These are phyloP conservation scores for Heliconius erato DNA, from an alignment of 2,888 invertebrate species.

Conservation along the genomic window DNA sequence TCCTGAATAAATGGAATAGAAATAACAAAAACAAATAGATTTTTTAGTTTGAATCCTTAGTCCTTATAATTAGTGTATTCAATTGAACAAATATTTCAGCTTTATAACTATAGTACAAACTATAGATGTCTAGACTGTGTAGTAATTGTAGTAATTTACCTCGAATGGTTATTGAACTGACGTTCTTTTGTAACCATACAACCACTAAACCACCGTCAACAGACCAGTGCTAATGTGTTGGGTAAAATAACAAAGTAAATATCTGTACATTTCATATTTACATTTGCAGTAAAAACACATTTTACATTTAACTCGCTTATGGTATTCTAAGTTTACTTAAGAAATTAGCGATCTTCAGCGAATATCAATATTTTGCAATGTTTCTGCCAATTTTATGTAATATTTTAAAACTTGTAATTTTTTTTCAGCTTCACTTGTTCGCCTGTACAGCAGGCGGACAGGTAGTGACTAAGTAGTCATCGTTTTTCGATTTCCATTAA, in stretches of 20 bases:
- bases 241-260: conserved; percentile 29
- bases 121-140: no score
- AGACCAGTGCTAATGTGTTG: conserved; percentile 13
- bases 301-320: conserved; percentile 20
- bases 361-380: conserved; percentile 14
- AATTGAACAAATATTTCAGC: no score
- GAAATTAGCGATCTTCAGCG: conserved; percentile 19
- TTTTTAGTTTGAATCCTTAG: no score
- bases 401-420: neutral
- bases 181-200: neutral
- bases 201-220: neutral
- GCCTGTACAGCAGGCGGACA: neutral
- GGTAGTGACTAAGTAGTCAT: no score
- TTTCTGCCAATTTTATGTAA: conserved; percentile 8
- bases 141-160: neutral
- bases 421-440: neutral
- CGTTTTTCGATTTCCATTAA: no score
- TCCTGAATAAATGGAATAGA: no score
- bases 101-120: no score
- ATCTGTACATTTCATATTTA: conserved; percentile 15
- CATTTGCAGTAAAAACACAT: conserved; percentile 11
- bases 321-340: conserved; percentile 6
- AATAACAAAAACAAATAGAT: no score
- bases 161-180: neutral
- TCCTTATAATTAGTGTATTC: no score